Conservation (phyloP, 2,113 vertebrate species). For the Cavia porcellus region DNA sequence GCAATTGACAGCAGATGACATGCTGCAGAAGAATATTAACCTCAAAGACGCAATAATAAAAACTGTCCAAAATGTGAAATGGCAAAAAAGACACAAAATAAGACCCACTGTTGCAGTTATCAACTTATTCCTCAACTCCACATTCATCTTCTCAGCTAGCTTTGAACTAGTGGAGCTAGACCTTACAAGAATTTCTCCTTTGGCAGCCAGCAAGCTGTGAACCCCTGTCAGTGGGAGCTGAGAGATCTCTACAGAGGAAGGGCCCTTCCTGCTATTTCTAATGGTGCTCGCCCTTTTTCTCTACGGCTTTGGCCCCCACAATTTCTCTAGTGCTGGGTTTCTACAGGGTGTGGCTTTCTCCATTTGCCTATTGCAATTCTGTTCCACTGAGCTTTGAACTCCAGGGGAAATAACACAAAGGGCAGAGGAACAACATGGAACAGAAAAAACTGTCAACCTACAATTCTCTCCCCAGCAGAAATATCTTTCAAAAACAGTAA, state of each 20-base stretch:
- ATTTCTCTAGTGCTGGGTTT: neutral
- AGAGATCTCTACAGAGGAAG: neutral
- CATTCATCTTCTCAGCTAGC: neutral
- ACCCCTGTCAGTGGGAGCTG: neutral
- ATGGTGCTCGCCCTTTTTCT: neutral
- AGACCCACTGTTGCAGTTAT: neutral
- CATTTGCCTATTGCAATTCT: neutral
- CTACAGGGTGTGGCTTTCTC: neutral
- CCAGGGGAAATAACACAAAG: neutral
- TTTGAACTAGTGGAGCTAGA: neutral
- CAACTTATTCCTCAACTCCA: neutral
- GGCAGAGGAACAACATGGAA: neutral
- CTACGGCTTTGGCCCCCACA: too few relatives aligned
- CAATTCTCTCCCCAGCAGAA: conserved; percentile 16
- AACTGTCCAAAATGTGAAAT: neutral
- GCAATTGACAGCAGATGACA: neutral
- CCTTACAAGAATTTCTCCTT: neutral
- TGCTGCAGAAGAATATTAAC: neutral
- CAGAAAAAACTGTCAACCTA: neutral
- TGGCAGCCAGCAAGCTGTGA: neutral
- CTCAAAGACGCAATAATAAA: neutral
- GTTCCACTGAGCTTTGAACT: neutral
- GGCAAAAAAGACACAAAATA: neutral
- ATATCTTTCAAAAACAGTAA: neutral
- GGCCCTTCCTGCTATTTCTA: neutral